phyloP scores from a whole-genome alignment of 2,797 vertebrate genomes.

The Kryptopterus vitreolus region DNA sequence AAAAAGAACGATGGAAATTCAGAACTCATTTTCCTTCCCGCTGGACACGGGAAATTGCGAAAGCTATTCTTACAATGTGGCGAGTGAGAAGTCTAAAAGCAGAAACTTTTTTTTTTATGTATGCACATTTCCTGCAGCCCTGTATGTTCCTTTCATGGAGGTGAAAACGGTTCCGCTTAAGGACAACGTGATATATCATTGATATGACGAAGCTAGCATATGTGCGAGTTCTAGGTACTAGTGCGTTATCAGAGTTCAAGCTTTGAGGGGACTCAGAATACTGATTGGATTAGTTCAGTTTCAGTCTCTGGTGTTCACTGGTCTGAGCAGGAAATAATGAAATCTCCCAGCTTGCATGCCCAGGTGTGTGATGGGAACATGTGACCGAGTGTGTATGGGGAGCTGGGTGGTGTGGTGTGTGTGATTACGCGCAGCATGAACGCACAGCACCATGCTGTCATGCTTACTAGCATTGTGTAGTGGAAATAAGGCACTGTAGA shows the following conservation, averaged over 20 bases:
- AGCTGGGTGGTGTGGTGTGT: background rate
- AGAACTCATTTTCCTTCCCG: constrained; percentile 49
- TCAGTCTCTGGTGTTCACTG: background rate
- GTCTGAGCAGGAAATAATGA: background rate
- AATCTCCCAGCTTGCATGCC: constrained; percentile 1
- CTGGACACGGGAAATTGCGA: constrained; percentile 19
- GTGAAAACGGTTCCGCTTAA: constrained; percentile 5
- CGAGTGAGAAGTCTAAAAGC: constrained; percentile 29
- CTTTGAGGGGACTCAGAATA: background rate
- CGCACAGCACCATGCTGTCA: constrained; percentile 38
- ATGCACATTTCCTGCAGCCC: background rate
- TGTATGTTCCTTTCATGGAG: background rate
- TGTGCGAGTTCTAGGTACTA: background rate
- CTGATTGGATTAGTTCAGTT: constrained; percentile 17
- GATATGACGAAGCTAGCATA: background rate
- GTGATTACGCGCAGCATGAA: constrained; percentile 3
- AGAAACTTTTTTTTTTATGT: constrained; percentile 12
- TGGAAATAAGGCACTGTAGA: constrained; percentile 47
- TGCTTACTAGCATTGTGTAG: constrained; percentile 60
- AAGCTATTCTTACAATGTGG: constrained; percentile 10
- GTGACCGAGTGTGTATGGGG: background rate
- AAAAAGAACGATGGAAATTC: constrained; percentile 49
- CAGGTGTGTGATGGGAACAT: background rate
- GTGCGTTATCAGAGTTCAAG: background rate
- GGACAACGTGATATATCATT: background rate